These are phyloP conservation scores for Gryllus bimaculatus DNA, from an alignment of 1,140 invertebrate genomes.

Conservation along the genomic window DNA sequence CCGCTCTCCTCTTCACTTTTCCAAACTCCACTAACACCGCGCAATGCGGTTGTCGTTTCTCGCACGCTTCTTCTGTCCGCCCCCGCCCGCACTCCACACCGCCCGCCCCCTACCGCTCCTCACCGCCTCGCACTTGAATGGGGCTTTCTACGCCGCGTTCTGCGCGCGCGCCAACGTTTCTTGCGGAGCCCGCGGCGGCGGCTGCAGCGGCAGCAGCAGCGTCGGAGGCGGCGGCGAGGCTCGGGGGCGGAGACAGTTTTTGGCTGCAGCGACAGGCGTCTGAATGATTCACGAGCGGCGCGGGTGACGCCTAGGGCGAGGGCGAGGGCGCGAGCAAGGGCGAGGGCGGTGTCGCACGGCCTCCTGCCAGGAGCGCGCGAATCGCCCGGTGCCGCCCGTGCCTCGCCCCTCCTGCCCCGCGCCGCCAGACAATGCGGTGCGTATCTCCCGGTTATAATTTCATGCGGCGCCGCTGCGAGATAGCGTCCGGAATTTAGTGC, in stretches of 20 bases:
- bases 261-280: neutral
- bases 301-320: neutral
- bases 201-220: neutral
- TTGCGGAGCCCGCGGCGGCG: neutral
- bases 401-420: neutral
- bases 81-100: neutral
- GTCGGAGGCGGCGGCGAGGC: neutral
- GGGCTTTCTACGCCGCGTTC: neutral
- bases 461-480: neutral
- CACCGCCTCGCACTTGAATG: neutral
- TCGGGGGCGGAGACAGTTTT: neutral
- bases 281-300: neutral
- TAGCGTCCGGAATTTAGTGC: neutral
- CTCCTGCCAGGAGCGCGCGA: no score
- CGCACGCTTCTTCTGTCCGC: no score
- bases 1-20: no score
- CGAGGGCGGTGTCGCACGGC: no score
- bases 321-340: no score
- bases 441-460: constrained; percentile 1
- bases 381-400: neutral
- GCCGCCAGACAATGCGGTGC: neutral
- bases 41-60: no score
- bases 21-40: no score
- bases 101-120: neutral
- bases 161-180: neutral